phyloP scores from a whole-genome alignment of 1,140 invertebrate species.

The Caenorhabditis elegans region WBcel235 BX284603.4:12547501-12548000 shows the following conservation, averaged over 20 bases:
- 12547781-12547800: constrained; percentile 9
- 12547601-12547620: constrained; percentile 43
- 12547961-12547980: background rate
- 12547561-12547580: background rate
- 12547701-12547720: constrained; percentile 31
- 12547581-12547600: background rate
- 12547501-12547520: background rate
- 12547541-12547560: background rate
- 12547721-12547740: constrained; percentile 28
- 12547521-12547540: no score
- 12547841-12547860: background rate
- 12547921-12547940: constrained; percentile 22
- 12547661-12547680: constrained; percentile 23
- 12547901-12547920: background rate
- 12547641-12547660: constrained; percentile 33
- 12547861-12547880: background rate
- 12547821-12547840: background rate
- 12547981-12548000: background rate
- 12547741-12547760: constrained; percentile 8
- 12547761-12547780: constrained; percentile 19
- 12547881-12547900: background rate
- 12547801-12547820: background rate
- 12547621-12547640: constrained; percentile 37
- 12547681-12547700: background rate
- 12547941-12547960: no score